Evolutionary conservation across 2,888 invertebrate genomes (phyloP).

Genomic region (Polydrusus pterygomalis): DNA sequence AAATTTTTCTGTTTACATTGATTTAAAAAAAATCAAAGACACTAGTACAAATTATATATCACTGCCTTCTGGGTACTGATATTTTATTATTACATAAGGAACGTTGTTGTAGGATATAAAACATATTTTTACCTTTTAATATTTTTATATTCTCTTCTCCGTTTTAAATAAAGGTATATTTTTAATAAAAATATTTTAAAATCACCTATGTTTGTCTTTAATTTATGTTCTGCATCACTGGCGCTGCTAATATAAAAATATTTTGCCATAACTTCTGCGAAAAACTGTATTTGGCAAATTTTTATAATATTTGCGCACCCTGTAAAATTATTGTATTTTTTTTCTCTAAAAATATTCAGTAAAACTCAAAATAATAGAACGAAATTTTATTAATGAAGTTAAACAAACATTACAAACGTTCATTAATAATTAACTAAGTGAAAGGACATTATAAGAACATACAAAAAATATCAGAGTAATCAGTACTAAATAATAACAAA

Average conservation of each 20-base stretch:
- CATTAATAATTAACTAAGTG: too few relatives aligned
- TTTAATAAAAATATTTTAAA: constrained; percentile 28
- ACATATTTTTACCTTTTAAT: constrained; percentile 42
- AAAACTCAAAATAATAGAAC: too few relatives aligned
- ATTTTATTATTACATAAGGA: constrained; percentile 46
- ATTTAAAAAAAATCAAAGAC: constrained; percentile 56
- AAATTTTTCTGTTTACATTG: neutral
- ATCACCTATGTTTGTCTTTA: neutral
- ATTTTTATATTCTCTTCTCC: constrained; percentile 42
- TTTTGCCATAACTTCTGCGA: too few relatives aligned
- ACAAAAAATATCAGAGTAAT: too few relatives aligned
- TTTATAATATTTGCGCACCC: too few relatives aligned
- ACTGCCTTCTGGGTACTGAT: constrained; percentile 61
- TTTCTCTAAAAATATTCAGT: too few relatives aligned
- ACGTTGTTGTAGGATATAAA: constrained; percentile 37
- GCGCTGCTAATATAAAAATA: too few relatives aligned
- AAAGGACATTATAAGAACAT: too few relatives aligned
- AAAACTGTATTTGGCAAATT: too few relatives aligned
- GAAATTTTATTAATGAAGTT: too few relatives aligned
- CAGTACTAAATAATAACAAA: neutral
- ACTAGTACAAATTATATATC: constrained; percentile 64
- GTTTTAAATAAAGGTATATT: constrained; percentile 40
- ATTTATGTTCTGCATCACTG: neutral
- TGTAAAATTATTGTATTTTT: too few relatives aligned
- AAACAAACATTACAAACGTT: too few relatives aligned